Percentiles rank a stretch among this genome's conserved stretches.
These are phyloP conservation scores for Dascyllus trimaculatus DNA, from an alignment of 2,113 vertebrate species.

Conservation along the genomic window DNA sequence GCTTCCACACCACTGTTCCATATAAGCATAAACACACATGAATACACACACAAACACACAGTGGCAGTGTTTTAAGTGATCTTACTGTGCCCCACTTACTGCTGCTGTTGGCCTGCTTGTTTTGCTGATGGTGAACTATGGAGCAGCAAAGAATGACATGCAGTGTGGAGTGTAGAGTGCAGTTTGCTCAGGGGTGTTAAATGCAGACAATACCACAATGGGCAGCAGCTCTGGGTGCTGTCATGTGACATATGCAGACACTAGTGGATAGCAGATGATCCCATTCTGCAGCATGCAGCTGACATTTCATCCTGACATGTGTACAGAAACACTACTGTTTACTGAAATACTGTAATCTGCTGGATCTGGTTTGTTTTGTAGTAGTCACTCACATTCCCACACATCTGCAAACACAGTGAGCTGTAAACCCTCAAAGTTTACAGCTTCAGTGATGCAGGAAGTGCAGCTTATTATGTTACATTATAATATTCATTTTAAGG, in stretches of 20 bases:
- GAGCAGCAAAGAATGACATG: slow-evolving; percentile 28
- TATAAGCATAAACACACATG: slow-evolving; percentile 36
- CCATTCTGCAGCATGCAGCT: neutral
- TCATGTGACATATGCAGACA: slow-evolving; percentile 14
- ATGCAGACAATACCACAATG: neutral
- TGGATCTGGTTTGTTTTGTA: no score
- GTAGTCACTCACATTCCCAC: no score
- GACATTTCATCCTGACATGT: slow-evolving; percentile 11
- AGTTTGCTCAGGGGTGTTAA: slow-evolving; percentile 2
- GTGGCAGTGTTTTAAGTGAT: slow-evolving; percentile 32
- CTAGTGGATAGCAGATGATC: no score
- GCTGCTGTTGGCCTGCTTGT: slow-evolving; percentile 49
- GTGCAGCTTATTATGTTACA: neutral
- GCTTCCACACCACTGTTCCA: slow-evolving; percentile 24
- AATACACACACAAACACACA: slow-evolving; percentile 21
- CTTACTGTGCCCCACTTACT: slow-evolving; percentile 55
- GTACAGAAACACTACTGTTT: neutral
- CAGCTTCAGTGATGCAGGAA: neutral
- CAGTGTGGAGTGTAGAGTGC: neutral
- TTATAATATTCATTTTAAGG: neutral
- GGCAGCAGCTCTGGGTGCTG: neutral
- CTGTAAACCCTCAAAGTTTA: neutral
- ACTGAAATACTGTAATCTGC: neutral
- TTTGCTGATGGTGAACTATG: slow-evolving; percentile 43
- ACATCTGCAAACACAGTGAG: no score